Percentiles rank a stretch among this genome's conserved stretches.
Evolutionary conservation across 92 coral and sea anemone species (phyloP).

Genomic region (Epizoanthus scotinus): DNA sequence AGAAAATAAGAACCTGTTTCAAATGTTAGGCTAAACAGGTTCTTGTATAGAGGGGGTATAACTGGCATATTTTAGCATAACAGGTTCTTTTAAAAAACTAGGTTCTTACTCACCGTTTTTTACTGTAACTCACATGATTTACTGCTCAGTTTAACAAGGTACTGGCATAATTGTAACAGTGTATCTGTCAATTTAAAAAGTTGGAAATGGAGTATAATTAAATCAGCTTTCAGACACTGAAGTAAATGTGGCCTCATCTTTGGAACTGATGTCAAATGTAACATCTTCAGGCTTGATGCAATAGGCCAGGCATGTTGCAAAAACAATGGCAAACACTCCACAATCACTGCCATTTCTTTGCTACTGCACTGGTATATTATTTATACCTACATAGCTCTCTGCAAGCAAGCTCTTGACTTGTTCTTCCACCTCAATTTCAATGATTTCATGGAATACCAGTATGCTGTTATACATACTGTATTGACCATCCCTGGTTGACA

Average conservation of each 20-base stretch:
- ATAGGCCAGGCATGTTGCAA: constrained; percentile 59
- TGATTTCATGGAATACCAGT: constrained; percentile 47
- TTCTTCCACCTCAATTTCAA: constrained; percentile 58
- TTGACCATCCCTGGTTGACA: constrained; percentile 64
- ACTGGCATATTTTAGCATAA: no score
- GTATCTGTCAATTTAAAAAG: constrained; percentile 28
- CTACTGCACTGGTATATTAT: constrained; percentile 55
- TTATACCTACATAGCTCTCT: constrained; percentile 50
- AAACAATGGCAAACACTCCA: constrained; percentile 68
- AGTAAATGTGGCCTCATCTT: constrained; percentile 50
- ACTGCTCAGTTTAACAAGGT: no score
- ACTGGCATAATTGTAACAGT: neutral
- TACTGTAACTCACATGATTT: no score
- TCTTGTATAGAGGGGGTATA: no score
- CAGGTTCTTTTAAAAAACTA: no score
- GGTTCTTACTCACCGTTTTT: no score
- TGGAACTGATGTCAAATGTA: constrained; percentile 47
- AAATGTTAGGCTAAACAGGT: no score
- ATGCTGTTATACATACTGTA: constrained; percentile 59
- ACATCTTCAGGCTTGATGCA: constrained; percentile 35
- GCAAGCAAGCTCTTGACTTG: constrained; percentile 62
- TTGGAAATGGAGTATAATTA: constrained; percentile 45
- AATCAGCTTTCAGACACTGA: constrained; percentile 38
- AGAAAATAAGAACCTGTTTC: no score
- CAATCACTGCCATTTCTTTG: constrained; percentile 68